Conservation (phyloP, 2,797 vertebrate genomes). For the Babyrousa celebensis region DNA sequence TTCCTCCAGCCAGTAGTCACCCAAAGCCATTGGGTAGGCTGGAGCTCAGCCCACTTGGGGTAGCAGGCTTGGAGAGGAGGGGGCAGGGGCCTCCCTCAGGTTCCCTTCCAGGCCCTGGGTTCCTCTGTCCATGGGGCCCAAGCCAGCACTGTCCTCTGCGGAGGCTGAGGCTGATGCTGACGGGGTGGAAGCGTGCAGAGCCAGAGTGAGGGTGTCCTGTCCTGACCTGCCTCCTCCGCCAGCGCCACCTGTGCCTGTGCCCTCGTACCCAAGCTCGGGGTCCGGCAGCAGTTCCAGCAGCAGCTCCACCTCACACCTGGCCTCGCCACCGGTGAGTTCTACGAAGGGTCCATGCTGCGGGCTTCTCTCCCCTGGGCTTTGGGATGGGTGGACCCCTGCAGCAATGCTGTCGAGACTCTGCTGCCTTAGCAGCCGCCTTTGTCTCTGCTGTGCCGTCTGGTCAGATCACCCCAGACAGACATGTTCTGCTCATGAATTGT, state of each 20-base stretch:
- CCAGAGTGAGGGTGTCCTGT: accelerated
- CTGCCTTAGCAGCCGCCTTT: neutral
- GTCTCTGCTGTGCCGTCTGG: neutral
- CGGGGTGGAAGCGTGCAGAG: neutral
- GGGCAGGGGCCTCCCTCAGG: neutral
- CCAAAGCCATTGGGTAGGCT: neutral
- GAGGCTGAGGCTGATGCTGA: too few relatives aligned
- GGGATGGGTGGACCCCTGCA: accelerated
- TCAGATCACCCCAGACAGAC: neutral
- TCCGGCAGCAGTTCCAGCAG: conserved; percentile 96
- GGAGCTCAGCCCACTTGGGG: neutral
- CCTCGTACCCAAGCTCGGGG: conserved; percentile 94
- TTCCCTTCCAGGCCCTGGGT: neutral
- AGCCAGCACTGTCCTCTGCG: neutral
- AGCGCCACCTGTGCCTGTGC: conserved; percentile 91
- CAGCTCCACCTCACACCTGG: conserved; percentile 95
- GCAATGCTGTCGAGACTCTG: neutral
- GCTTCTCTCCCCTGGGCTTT: neutral
- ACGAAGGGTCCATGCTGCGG: accelerated
- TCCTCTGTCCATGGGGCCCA: neutral
- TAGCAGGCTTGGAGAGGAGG: neutral
- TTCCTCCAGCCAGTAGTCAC: neutral
- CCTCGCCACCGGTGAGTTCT: conserved; percentile 95
- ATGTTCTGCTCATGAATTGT: too few relatives aligned
- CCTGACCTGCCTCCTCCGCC: neutral